Conservation (phyloP, 2,888 invertebrate species). For the Cheiracanthium punctorium region DNA sequence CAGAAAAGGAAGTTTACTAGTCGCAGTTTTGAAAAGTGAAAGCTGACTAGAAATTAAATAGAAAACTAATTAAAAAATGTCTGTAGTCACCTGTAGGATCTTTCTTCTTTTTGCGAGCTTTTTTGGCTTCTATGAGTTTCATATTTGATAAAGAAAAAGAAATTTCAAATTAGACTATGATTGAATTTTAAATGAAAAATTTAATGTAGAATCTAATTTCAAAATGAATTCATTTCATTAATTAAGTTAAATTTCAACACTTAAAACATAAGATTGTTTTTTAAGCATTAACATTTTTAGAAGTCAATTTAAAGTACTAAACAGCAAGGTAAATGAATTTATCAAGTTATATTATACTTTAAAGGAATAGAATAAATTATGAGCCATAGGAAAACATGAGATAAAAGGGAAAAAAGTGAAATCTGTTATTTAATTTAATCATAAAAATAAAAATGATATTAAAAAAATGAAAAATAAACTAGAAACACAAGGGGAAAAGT, state of each 20-base stretch:
- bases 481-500: too few relatives aligned
- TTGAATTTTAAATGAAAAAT: conserved; percentile 2
- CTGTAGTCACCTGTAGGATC: conserved; percentile 73
- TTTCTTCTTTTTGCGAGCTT: conserved; percentile 93
- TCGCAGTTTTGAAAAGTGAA: conserved; percentile 4
- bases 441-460: too few relatives aligned
- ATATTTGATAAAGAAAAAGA: conserved; percentile 40
- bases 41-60: conserved; percentile 24
- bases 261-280: too few relatives aligned
- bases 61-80: conserved; percentile 29
- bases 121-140: conserved; percentile 88
- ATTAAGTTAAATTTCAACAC: background rate
- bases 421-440: too few relatives aligned
- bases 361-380: too few relatives aligned
- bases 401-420: too few relatives aligned
- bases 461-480: too few relatives aligned
- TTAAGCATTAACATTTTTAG: too few relatives aligned
- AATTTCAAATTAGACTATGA: conserved; percentile 28
- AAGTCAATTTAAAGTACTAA: too few relatives aligned
- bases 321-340: too few relatives aligned
- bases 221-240: background rate
- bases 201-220: background rate
- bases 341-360: too few relatives aligned
- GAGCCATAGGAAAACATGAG: too few relatives aligned
- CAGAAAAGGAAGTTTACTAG: background rate